Evolutionary conservation across 92 coral and sea anemone species (phyloP).

Genomic region (Pocillopora meandrina): DNA sequence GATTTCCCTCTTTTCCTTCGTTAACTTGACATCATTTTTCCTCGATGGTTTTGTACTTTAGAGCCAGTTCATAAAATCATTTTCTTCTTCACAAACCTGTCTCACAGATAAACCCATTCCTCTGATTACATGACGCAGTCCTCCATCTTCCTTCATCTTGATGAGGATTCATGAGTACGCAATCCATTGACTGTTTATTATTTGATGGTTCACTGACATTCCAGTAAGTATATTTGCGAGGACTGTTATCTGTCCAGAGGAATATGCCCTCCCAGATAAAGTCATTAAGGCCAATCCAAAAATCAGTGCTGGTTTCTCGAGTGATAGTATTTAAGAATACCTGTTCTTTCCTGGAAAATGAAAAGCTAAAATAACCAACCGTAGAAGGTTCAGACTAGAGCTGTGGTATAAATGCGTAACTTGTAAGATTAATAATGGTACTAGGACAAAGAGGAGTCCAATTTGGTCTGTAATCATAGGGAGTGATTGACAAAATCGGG

Average conservation of each 20-base stretch:
- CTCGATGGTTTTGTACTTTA: too few relatives aligned
- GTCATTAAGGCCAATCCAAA: constrained; percentile 87
- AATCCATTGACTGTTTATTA: constrained; percentile 33
- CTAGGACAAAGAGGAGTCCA: too few relatives aligned
- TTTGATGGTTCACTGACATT: constrained; percentile 64
- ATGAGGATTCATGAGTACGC: constrained; percentile 68
- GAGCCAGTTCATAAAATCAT: too few relatives aligned
- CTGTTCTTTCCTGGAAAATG: constrained; percentile 72
- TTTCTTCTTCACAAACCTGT: constrained; percentile 52
- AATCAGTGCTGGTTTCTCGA: constrained; percentile 19
- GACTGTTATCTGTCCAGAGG: constrained; percentile 76
- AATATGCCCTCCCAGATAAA: constrained; percentile 49
- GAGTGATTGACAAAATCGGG: too few relatives aligned
- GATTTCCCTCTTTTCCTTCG: too few relatives aligned
- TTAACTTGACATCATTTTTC: too few relatives aligned
- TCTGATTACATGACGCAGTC: constrained; percentile 47
- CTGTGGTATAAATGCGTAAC: too few relatives aligned
- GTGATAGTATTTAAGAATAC: constrained; percentile 72
- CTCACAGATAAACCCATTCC: constrained; percentile 80
- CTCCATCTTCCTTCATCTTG: constrained; percentile 81
- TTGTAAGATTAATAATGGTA: too few relatives aligned
- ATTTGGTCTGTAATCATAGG: too few relatives aligned
- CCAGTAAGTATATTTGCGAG: constrained; percentile 79
- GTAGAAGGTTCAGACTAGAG: too few relatives aligned
- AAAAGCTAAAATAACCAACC: neutral